phyloP scores from a whole-genome alignment of 2,113 vertebrate species.

The Hemibagrus wyckioides region DNA sequence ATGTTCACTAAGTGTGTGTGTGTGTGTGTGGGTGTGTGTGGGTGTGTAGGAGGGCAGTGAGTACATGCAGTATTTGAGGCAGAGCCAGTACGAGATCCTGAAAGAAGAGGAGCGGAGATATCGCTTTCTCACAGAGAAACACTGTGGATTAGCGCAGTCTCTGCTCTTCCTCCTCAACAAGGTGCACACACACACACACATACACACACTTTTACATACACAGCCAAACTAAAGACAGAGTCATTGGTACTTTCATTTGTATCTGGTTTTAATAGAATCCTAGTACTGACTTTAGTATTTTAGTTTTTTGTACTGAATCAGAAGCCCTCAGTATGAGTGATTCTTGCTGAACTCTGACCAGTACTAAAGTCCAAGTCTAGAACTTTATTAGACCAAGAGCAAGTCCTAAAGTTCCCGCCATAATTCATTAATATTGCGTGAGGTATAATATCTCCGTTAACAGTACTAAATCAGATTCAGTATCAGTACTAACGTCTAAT shows the following conservation, averaged over 20 bases:
- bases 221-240: neutral
- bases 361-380: neutral
- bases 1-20: slow-evolving; percentile 7
- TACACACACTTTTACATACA: neutral
- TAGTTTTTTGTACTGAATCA: neutral
- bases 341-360: neutral
- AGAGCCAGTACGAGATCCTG: slow-evolving; percentile 88
- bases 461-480: neutral
- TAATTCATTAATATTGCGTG: neutral
- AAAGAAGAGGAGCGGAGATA: slow-evolving; percentile 93
- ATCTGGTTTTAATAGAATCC: neutral
- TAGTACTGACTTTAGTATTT: too few relatives aligned
- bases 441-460: neutral
- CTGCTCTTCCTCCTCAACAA: slow-evolving; percentile 77
- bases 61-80: slow-evolving; percentile 80
- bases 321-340: neutral
- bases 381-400: neutral
- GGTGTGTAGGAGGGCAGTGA: slow-evolving; percentile 73
- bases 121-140: slow-evolving; percentile 93
- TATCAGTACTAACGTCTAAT: too few relatives aligned
- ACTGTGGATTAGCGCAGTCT: slow-evolving; percentile 80
- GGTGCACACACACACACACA: slow-evolving; percentile 57
- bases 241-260: neutral
- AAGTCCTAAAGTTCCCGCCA: neutral
- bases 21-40: slow-evolving; percentile 36